These are phyloP conservation scores for Drosophila picticornis DNA, from an alignment of 2,888 invertebrate species.

Conservation along the genomic window DNA sequence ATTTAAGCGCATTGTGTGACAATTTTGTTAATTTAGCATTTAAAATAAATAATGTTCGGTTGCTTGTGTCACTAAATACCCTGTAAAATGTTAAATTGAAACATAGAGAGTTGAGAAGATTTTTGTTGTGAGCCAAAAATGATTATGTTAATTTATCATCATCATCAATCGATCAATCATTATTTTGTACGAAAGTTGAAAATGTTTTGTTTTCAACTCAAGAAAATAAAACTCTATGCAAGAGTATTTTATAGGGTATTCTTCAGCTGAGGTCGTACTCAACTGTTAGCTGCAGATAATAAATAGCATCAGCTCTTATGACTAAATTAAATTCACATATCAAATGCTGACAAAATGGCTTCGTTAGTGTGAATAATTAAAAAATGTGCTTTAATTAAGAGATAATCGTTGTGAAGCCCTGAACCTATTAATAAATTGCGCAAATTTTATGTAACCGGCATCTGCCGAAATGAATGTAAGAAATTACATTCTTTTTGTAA, in stretches of 20 bases:
- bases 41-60: conserved; percentile 11
- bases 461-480: neutral
- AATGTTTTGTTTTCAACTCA: neutral
- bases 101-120: neutral
- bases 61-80: neutral
- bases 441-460: neutral
- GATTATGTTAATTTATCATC: neutral
- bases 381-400: neutral
- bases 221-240: neutral
- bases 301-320: neutral
- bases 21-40: conserved; percentile 34
- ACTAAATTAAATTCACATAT: neutral
- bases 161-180: neutral
- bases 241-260: neutral
- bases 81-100: neutral
- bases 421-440: neutral
- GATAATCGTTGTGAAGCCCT: neutral
- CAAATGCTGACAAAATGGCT: neutral
- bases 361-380: neutral
- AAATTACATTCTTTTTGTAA: neutral
- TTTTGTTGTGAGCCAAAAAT: neutral
- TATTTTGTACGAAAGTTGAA: neutral
- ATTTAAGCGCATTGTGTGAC: conserved; percentile 15
- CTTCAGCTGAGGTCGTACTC: neutral
- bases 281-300: neutral